Percentiles rank a stretch among this genome's conserved stretches.
These are phyloP conservation scores for Dione juno DNA, from an alignment of 2,888 invertebrate genomes.

Conservation along the genomic window DNA sequence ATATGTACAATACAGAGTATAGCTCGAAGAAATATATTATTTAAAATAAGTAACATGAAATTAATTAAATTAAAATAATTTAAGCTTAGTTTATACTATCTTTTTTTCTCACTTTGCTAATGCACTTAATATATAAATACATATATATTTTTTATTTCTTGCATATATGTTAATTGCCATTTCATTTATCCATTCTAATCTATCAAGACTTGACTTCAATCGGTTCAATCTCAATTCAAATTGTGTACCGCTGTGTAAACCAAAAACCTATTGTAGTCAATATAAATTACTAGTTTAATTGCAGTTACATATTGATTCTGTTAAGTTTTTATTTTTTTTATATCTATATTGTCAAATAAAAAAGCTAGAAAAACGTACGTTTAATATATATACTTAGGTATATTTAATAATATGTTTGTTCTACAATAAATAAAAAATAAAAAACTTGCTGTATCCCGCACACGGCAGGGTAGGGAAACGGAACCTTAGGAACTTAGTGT, in stretches of 20 bases:
- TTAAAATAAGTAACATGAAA: too few species aligned
- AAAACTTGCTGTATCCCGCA: not conserved
- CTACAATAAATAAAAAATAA: too few species aligned
- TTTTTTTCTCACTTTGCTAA: not conserved
- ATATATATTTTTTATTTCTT: not conserved
- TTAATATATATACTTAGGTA: too few species aligned
- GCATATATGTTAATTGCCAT: not conserved
- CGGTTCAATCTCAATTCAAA: slow-evolving; percentile 21
- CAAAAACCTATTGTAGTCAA: slow-evolving; percentile 23
- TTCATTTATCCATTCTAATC: slow-evolving; percentile 12
- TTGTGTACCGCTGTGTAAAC: slow-evolving; percentile 7
- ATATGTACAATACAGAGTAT: too few species aligned
- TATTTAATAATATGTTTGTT: too few species aligned
- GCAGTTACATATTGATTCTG: not conserved
- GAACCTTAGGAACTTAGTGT: not conserved
- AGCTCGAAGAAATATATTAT: too few species aligned
- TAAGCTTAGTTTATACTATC: not conserved
- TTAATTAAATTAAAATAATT: too few species aligned
- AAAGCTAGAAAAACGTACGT: too few species aligned
- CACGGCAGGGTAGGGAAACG: not conserved
- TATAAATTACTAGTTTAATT: not conserved
- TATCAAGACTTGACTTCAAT: slow-evolving; percentile 18
- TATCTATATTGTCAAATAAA: not conserved
- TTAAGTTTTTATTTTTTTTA: not conserved
- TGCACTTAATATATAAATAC: not conserved